These are phyloP conservation scores for Blastobasis adustella DNA, from an alignment of 2,888 invertebrate species.

Conservation along the genomic window DNA sequence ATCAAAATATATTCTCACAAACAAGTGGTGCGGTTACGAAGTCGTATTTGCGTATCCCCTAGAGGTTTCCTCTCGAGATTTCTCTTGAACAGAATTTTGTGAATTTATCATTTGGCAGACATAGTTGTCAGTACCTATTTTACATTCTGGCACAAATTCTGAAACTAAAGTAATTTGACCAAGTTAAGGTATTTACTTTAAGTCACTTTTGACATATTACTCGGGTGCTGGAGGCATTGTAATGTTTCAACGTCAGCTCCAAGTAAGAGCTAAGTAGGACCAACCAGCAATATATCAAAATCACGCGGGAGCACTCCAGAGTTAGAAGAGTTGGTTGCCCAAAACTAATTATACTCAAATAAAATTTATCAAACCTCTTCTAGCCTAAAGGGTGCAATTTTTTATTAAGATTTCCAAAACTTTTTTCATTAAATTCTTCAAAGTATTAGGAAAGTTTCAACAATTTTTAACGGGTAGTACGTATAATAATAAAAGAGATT, in stretches of 20 bases:
- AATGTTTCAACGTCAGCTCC: conserved; percentile 2
- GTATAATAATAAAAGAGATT: conserved; percentile 19
- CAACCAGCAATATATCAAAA: conserved; percentile 2
- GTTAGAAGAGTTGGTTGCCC: conserved; percentile 22
- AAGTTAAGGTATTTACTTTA: neutral
- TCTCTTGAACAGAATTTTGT: neutral
- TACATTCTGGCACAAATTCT: too few species aligned
- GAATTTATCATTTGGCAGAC: neutral
- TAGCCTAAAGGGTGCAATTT: conserved; percentile 47
- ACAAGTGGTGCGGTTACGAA: too few species aligned
- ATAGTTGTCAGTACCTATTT: too few species aligned
- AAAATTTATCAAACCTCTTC: conserved; percentile 36
- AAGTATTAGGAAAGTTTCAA: conserved; percentile 49
- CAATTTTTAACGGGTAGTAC: conserved; percentile 27
- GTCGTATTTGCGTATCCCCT: neutral
- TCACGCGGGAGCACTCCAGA: conserved; percentile 9
- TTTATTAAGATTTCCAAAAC: conserved; percentile 47
- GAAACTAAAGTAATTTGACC: neutral
- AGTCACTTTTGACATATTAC: neutral
- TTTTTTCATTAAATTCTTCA: conserved; percentile 56
- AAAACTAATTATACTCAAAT: conserved; percentile 40
- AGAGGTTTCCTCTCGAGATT: neutral
- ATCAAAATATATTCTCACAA: too few species aligned
- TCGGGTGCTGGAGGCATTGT: neutral
- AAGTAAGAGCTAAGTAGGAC: neutral